Conservation (phyloP, 2,888 invertebrate species). For the Dromius quadrimaculatus region DNA sequence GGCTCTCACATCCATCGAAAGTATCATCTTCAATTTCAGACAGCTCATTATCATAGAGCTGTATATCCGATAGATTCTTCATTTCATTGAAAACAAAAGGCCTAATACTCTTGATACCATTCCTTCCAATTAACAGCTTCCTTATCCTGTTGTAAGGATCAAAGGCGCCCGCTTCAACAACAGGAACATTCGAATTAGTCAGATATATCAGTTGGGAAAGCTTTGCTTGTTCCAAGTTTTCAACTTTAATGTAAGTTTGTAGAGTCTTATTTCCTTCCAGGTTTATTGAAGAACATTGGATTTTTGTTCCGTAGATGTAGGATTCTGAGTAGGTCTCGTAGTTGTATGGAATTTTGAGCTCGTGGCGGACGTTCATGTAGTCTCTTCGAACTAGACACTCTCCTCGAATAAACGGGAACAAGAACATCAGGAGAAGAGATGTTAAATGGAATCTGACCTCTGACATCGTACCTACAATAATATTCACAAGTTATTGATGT, state of each 20-base stretch:
- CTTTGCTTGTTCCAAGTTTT: not conserved
- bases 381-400: not conserved
- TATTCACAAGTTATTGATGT: too few species aligned
- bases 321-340: not conserved
- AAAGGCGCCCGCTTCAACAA: not conserved
- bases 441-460: too few species aligned
- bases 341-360: constrained; percentile 2
- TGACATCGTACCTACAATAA: too few species aligned
- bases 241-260: not conserved
- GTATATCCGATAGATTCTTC: constrained; percentile 1
- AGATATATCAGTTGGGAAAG: not conserved
- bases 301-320: not conserved
- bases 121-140: constrained; percentile 2
- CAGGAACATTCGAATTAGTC: not conserved
- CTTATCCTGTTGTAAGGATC: constrained; percentile 6
- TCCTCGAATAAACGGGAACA: not conserved
- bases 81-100: constrained; percentile 6
- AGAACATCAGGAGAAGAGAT: too few species aligned
- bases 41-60: constrained; percentile 2
- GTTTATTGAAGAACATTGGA: not conserved
- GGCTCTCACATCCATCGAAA: not conserved
- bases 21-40: not conserved
- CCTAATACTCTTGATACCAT: not conserved
- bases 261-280: not conserved
- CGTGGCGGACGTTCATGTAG: not conserved